phyloP scores from a whole-genome alignment of 2,888 invertebrate species.

The Drosophila paramelanica region DNA sequence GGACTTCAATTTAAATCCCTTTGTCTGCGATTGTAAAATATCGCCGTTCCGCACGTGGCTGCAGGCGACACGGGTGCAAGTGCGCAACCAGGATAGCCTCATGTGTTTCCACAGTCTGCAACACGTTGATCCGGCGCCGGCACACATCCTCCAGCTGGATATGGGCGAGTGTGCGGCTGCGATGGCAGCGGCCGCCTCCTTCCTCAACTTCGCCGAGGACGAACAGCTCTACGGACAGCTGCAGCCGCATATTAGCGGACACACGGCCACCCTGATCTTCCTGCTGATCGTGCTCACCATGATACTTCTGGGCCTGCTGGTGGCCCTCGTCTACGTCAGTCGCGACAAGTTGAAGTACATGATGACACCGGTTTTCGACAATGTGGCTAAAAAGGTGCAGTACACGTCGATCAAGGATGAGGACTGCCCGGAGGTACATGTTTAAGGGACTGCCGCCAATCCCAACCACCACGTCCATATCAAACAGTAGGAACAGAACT shows the following conservation, averaged over 20 bases:
- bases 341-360: conserved; percentile 87
- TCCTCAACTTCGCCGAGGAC: conserved; percentile 73
- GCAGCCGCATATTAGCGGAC: conserved; percentile 75
- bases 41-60: conserved; percentile 88
- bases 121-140: conserved; percentile 73
- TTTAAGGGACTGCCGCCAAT: conserved; percentile 61
- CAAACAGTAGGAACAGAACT: conserved; percentile 34
- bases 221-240: conserved; percentile 71
- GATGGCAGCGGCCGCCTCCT: conserved; percentile 79
- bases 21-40: conserved; percentile 89
- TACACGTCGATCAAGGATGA: conserved; percentile 89
- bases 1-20: conserved; percentile 89
- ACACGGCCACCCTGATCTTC: conserved; percentile 85
- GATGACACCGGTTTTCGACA: conserved; percentile 88
- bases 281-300: conserved; percentile 86
- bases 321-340: conserved; percentile 88
- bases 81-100: conserved; percentile 87
- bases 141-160: conserved; percentile 78
- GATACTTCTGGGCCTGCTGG: conserved; percentile 86
- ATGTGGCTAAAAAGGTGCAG: conserved; percentile 89
- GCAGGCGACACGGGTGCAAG: conserved; percentile 87
- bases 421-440: conserved; percentile 86
- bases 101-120: conserved; percentile 85
- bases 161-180: conserved; percentile 79
- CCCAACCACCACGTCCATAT: conserved; percentile 46